Evolutionary conservation across 2,113 vertebrate species (phyloP), one percentile per base, ranked within the genome.

Genomic region (Corapipo altera): DNA sequence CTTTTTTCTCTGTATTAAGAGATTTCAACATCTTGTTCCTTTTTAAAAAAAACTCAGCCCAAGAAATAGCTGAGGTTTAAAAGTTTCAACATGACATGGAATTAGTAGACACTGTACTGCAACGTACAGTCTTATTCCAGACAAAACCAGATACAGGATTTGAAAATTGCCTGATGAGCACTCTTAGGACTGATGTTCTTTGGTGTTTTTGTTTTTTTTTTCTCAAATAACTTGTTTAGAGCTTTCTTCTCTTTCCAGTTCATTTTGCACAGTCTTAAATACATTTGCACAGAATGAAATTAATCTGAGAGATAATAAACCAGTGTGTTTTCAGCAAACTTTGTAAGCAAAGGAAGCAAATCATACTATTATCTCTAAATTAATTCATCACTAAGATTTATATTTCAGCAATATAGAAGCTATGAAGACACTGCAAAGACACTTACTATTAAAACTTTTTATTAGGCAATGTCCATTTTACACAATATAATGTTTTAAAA

Each of bases 61-160:
- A 75, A 88, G 28, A 86, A 97, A 94, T 24, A 87, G 64, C 66
- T 92, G 49, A 78, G 16, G 32, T 72, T 93, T 93, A 58, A 80
- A 95, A 70, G 57, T 93, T 95, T 85, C 85, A 91, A 44, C 65
- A 83, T 49, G 54, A 46, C 79, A 79, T 78, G 66, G 43, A 91
- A 95, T 95, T 52, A 72, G 41, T 76, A 77, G 80, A 67, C 49
- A 44, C 41, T 89, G 74, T 89, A 61, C 35, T 95, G 46, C 33
- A 80, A 61, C 57, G 44, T 89, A 93, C 61, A 82, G 43, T 80
- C 73, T n/a, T 89, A 33, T 67, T 94, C 88, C 84, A 94, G 86
- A 84, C 33, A 76, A 87, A 97, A 92, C 62, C 67, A 91, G 86
- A 90, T 72, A 51, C 57, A 48, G 11, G 21, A 88, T 92, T 96